Evolutionary conservation across 2,797 vertebrate genomes (phyloP), one percentile per base, ranked within the genome.

Genomic region (Gymnothorax reevesii): DNA sequence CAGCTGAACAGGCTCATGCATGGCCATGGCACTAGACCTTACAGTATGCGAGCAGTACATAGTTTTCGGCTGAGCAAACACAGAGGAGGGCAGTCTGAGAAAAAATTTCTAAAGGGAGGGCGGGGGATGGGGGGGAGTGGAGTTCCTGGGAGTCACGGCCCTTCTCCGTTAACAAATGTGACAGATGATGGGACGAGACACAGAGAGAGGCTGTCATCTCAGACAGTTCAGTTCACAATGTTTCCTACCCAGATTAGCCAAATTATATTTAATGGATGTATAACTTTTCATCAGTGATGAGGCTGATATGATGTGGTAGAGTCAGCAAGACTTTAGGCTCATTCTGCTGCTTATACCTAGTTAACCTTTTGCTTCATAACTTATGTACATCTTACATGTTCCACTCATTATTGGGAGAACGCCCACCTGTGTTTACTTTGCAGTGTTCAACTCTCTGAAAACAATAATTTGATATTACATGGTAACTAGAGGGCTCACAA

Each of bases 1-100:
- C 12, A 42, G 69, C 10, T 7, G 69, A 73, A 12, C 69, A 55
- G 54, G 86, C 22, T 54, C 87, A 91, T 90, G 86, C 87, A 88
- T 85, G 89, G 91, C 85, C 89, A 88, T 87, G 9, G 60, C 83
- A 54, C 82, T 77, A 33, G 71, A 83, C 77, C 82, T 84, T 84
- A 17, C 71, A 75, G 71, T 27, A 83, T 91, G 90, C 82, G 60
- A 82, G 82, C 88, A 92, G 83, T 84, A 49, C 82, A 87, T 77
- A 52, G 64, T 75, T 77, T 62, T 54, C 60, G 12, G 7, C 71
- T 77, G 55, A 71, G 85, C 88, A 91, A 92, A 91, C 88, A 91
- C 17, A 0, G 49, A 85, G 77, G 64, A 27, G 13, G 69, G 77
- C 82, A 84, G 87, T 33, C 85, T 85, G 20, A 83, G 69, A 66